phyloP scores from a whole-genome alignment of 2,797 vertebrate genomes.

The Argya squamiceps region DNA sequence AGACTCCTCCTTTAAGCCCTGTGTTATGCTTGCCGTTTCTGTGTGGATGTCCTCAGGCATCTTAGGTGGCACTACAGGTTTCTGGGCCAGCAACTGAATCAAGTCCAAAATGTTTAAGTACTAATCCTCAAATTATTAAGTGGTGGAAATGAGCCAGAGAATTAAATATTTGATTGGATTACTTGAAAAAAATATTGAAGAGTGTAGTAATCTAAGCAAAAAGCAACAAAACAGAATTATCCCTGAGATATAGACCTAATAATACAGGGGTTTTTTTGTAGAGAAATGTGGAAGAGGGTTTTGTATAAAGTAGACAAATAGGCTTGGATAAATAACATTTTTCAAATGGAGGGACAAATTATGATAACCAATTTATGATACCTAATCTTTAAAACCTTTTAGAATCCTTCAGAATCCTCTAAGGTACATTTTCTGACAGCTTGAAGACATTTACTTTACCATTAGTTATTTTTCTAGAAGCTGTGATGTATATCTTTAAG shows the following conservation, averaged over 20 bases:
- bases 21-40: neutral
- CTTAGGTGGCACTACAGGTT: neutral
- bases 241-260: neutral
- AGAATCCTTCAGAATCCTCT: conserved; percentile 6
- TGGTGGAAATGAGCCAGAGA: neutral
- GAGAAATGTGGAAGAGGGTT: neutral
- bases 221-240: neutral
- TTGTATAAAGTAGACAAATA: conserved; percentile 1
- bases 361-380: neutral
- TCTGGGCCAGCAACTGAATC: neutral
- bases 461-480: conserved; percentile 13
- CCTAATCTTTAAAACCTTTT: conserved; percentile 47
- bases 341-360: conserved; percentile 17
- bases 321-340: conserved; percentile 5
- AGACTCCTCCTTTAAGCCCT: neutral
- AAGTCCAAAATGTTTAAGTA: neutral
- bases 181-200: neutral
- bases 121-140: neutral
- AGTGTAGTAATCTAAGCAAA: neutral
- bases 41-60: neutral
- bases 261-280: neutral
- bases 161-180: neutral
- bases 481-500: neutral
- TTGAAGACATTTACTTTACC: neutral
- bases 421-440: conserved; percentile 19